A percentile compares a stretch with the other conserved stretches of the same genome.
These are phyloP conservation scores for Gambusia holbrooki DNA, from an alignment of 2,113 vertebrate genomes.

Conservation along the genomic window DNA sequence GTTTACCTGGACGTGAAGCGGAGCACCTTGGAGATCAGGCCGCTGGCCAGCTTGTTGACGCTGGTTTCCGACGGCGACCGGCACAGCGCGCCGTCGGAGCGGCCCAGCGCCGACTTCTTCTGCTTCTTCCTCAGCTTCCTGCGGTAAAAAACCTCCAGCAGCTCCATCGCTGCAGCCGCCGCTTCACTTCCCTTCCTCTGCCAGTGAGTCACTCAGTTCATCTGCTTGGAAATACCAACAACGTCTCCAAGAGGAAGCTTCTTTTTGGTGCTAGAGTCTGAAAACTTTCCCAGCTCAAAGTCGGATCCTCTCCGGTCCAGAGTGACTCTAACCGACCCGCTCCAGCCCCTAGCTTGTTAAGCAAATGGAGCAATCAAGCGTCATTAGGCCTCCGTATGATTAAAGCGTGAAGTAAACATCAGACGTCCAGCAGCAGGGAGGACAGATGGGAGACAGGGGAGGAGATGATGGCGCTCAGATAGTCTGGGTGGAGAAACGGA, in stretches of 20 bases:
- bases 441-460: slow-evolving; percentile 26
- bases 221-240: too few relatives aligned
- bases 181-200: too few relatives aligned
- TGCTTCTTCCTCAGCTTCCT: slow-evolving; percentile 76
- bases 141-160: slow-evolving; percentile 75
- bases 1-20: slow-evolving; percentile 80
- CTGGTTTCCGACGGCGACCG: slow-evolving; percentile 69
- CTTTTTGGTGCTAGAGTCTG: too few relatives aligned
- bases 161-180: slow-evolving; percentile 54
- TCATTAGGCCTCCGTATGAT: slow-evolving; percentile 64
- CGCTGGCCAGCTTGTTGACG: slow-evolving; percentile 69
- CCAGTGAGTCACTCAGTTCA: too few relatives aligned
- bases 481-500: slow-evolving; percentile 13
- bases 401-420: slow-evolving; percentile 64
- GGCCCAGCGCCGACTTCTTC: slow-evolving; percentile 58
- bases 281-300: not conserved
- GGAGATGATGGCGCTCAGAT: slow-evolving; percentile 12
- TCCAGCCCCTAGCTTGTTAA: slow-evolving; percentile 44
- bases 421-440: slow-evolving; percentile 3
- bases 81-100: slow-evolving; percentile 69
- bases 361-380: slow-evolving; percentile 69
- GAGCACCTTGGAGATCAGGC: slow-evolving; percentile 79
- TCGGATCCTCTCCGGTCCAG: not conserved
- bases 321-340: not conserved
- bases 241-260: too few relatives aligned